These are phyloP conservation scores for Mesaphorura yosii DNA, from an alignment of 1,140 invertebrate genomes.

Conservation along the genomic window DNA sequence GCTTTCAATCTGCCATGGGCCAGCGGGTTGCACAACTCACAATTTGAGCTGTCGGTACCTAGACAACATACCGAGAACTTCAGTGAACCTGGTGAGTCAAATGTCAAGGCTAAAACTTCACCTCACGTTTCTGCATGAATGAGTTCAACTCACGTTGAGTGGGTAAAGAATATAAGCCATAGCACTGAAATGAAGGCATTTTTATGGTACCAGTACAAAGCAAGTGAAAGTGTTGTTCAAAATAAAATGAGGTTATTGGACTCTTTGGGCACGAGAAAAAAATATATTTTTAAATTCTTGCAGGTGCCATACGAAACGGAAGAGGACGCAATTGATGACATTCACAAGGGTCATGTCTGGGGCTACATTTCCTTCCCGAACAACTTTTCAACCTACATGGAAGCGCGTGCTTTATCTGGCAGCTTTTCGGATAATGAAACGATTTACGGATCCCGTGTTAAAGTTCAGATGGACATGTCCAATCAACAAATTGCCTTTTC, in stretches of 20 bases:
- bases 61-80: conserved; percentile 43
- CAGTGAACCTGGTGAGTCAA: conserved; percentile 20
- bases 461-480: conserved; percentile 81
- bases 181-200: no score
- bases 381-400: conserved; percentile 71
- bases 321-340: conserved; percentile 55
- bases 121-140: not conserved
- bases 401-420: conserved; percentile 55
- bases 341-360: conserved; percentile 65
- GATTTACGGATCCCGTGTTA: conserved; percentile 65
- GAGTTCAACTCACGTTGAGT: no score
- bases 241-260: no score
- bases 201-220: no score
- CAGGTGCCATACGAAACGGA: conserved; percentile 53
- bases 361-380: conserved; percentile 70
- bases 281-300: no score
- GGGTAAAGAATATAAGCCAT: no score
- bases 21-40: conserved; percentile 51
- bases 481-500: conserved; percentile 82
- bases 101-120: not conserved
- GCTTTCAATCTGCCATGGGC: conserved; percentile 38
- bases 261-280: no score
- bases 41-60: conserved; percentile 65
- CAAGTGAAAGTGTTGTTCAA: no score
- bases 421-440: conserved; percentile 59